phyloP scores from a whole-genome alignment of 2,797 vertebrate species.

The Dicrostonyx torquatus region DNA sequence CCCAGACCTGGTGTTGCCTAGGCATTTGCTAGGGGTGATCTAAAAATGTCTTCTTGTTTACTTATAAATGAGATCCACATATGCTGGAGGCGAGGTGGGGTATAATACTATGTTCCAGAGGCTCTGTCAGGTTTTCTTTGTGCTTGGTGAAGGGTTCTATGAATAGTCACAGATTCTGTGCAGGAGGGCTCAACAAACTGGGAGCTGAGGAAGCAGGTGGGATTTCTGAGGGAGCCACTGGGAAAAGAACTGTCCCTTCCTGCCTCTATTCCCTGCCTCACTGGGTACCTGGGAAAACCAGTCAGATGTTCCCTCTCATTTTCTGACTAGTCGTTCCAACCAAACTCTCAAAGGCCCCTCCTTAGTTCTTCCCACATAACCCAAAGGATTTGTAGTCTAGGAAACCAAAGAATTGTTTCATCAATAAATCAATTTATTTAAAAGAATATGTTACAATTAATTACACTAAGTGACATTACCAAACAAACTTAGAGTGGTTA shows the following conservation, averaged over 20 bases:
- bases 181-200: neutral
- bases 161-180: neutral
- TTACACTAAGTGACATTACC: slow-evolving; percentile 94
- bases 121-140: neutral
- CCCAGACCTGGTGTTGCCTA: neutral
- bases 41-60: neutral
- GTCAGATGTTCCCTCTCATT: neutral
- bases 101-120: neutral
- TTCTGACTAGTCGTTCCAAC: slow-evolving; percentile 37
- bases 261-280: neutral
- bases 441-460: slow-evolving; percentile 99
- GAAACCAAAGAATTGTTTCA: slow-evolving; percentile 81
- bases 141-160: neutral
- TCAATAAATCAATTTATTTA: slow-evolving; percentile 98
- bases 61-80: neutral
- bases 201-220: neutral
- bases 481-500: slow-evolving; percentile 89
- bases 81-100: neutral
- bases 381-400: slow-evolving; percentile 72
- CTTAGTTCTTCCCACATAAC: slow-evolving; percentile 30
- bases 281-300: neutral
- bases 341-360: slow-evolving; percentile 33
- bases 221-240: neutral
- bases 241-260: neutral
- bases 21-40: neutral